Base-by-base conservation (phyloP, 1,140 invertebrate species). In the Aphaenogaster ashmeadi region DNA sequence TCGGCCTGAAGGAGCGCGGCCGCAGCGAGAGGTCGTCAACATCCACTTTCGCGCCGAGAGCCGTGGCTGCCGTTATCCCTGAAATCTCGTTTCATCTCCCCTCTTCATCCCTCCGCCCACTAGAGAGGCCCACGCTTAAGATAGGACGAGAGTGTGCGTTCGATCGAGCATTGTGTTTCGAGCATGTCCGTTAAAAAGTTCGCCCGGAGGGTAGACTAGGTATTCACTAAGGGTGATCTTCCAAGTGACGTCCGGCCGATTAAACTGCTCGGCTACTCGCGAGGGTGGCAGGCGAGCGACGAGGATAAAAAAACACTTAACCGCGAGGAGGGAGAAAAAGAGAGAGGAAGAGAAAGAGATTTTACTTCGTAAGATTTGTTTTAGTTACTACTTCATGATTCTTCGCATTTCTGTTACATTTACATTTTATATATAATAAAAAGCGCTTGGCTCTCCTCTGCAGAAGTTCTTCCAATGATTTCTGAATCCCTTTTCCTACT, bases 41-140 rank as follows among this genome's bases (percentile, higher is more conserved):
- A 89, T 91, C 89, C 88, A 91, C 91, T 90, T 88, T 84, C 71
- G 87, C 77, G 67, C 38, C 60, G 64, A 86, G 64, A 86, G 64
- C 38, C 50, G 9, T 21, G n/a, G 47, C 27, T 67, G 47, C 41
- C 66, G 62, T 88, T 91, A 90, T 85, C 86, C 47, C 71, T 88
- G 90, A 89, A 93, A 93, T 93, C 90, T 91, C 88, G 64, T 92
- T 93, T 92, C 90, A 87, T 78, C 71, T 64, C 86, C 58, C 71
- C 56, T 44, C 8, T 36, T 18, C 36, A 27, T 54, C 38, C 38
- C 50, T 13, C 15, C 21, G 58, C 64, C 27, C 27, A 38, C 83
- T 47, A 0, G 15, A 38, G 21, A 2, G 11, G n/a, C 21, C 21
- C 41, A 60, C 41, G 56, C 67, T 38, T 56, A 50, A 50, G 64